Conservation (phyloP, 2,888 invertebrate species). For the Teleiodes luculella region DNA sequence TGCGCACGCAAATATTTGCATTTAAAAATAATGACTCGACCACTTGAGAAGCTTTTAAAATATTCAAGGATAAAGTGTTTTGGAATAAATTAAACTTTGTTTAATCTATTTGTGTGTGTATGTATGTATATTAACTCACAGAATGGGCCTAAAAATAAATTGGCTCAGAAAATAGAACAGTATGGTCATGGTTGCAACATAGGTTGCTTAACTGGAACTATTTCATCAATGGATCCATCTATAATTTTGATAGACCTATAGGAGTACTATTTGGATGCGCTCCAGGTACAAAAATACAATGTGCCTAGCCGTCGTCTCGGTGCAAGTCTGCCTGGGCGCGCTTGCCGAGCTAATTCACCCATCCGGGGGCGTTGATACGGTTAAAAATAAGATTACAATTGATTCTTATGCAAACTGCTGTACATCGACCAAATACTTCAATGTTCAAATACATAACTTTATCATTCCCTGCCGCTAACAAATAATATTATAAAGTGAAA, state of each 20-base stretch:
- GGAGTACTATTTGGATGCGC: conserved; percentile 69
- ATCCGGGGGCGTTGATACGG: conserved; percentile 21
- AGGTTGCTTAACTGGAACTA: conserved; percentile 9
- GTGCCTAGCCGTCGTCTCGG: conserved; percentile 56
- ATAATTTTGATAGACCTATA: conserved; percentile 51
- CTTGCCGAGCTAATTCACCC: conserved; percentile 32
- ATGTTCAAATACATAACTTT: no score
- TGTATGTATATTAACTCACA: conserved; percentile 27
- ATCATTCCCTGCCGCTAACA: no score
- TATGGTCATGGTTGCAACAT: conserved; percentile 11
- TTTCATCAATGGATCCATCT: conserved; percentile 35
- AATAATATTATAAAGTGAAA: no score
- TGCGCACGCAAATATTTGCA: no score
- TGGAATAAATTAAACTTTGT: no score
- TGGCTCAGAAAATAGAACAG: conserved; percentile 20
- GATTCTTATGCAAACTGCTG: background rate
- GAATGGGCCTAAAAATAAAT: conserved; percentile 25
- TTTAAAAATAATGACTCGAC: no score
- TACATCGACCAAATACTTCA: background rate
- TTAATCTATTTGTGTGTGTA: no score
- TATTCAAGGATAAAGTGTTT: no score
- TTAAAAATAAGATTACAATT: conserved; percentile 19
- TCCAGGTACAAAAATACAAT: conserved; percentile 77
- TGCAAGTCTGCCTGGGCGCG: conserved; percentile 58
- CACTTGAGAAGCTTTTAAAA: conserved; percentile 27